phyloP scores from a whole-genome alignment of 2,113 vertebrate species.

The Callionymus lyra region DNA sequence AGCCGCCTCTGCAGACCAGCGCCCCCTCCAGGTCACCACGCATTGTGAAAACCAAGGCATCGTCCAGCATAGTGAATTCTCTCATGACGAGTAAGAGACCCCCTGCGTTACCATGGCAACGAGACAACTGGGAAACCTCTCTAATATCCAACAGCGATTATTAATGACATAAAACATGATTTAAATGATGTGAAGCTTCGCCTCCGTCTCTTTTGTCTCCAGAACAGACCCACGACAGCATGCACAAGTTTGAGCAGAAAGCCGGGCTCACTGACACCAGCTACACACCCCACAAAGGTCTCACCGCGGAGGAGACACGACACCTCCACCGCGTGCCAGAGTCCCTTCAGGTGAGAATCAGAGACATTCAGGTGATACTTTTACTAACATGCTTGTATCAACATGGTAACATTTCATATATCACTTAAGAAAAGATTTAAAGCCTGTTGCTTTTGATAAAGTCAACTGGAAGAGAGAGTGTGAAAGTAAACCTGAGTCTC shows the following conservation, averaged over 20 bases:
- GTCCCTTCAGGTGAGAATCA: slow-evolving; percentile 76
- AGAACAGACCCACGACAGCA: slow-evolving; percentile 93
- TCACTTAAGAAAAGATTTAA: too few relatives aligned
- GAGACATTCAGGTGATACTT: too few relatives aligned
- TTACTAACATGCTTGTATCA: too few relatives aligned
- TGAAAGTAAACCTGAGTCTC: too few relatives aligned
- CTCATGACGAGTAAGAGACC: slow-evolving; percentile 87
- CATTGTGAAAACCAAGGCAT: slow-evolving; percentile 91
- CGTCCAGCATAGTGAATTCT: slow-evolving; percentile 85
- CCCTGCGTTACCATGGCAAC: neutral
- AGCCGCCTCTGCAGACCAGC: slow-evolving; percentile 31
- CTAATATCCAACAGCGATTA: too few relatives aligned
- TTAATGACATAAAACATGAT: too few relatives aligned
- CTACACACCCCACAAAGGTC: slow-evolving; percentile 94
- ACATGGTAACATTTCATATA: too few relatives aligned
- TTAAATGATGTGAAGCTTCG: neutral
- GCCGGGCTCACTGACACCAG: slow-evolving; percentile 83
- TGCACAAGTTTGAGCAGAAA: slow-evolving; percentile 87
- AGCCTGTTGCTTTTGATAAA: too few relatives aligned
- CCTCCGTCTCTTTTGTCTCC: neutral
- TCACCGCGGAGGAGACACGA: slow-evolving; percentile 86
- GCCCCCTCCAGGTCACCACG: slow-evolving; percentile 51
- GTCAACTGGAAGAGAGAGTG: too few relatives aligned
- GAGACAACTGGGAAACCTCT: too few relatives aligned
- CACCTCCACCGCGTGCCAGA: slow-evolving; percentile 82